Evolutionary conservation across 2,797 vertebrate species (phyloP), one percentile per base, ranked within the genome.

Genomic region (Typhlichthys eigenmanni): DNA sequence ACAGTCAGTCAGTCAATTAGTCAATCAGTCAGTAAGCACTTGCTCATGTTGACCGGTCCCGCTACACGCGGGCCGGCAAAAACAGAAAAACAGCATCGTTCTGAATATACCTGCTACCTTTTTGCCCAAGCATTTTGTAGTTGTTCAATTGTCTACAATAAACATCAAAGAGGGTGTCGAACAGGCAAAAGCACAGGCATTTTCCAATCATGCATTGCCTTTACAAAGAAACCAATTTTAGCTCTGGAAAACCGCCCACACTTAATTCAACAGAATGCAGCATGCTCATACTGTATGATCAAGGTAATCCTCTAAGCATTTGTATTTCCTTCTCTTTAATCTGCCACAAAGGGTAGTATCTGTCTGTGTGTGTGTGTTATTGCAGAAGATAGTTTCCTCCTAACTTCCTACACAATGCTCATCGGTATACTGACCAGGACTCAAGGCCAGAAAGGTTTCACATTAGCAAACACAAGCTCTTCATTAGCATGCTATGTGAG

Each of bases 321-420:
- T 47, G 38, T 71, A 1, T 66, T 69, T 14, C 58, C 51, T 52
- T 69, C 58, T 72, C 50, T 76, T 79, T 74, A 11, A 63, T 62
- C 68, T 66, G 38, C 19, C 13, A 24, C 14, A 13, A n/a, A 71
- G 60, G 43, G 13, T 17, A 58, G 50, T 49, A 13, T 55, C 47
- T 49, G 19, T 29, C 4, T 29, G 24, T 29, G 24, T 29, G 24
- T 34, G 38, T 43, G 38, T 61, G 13, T 75, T 68, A 47, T 66
- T 55, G 10, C 55, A 64, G 58, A 70, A 76, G 67, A 19, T 9
- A 14, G 6, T 11, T 46, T 16, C 24, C 65, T 29, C 58, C 71
- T 48, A 55, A 12, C 12, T 64, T 60, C 46, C 5, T 64, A 50
- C 51, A 1, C 53, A 19, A 24, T 47, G 53, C 55, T 74, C 52